Evolutionary conservation across 2,888 invertebrate species (phyloP).

Genomic region (Bruchidius siliquastri): DNA sequence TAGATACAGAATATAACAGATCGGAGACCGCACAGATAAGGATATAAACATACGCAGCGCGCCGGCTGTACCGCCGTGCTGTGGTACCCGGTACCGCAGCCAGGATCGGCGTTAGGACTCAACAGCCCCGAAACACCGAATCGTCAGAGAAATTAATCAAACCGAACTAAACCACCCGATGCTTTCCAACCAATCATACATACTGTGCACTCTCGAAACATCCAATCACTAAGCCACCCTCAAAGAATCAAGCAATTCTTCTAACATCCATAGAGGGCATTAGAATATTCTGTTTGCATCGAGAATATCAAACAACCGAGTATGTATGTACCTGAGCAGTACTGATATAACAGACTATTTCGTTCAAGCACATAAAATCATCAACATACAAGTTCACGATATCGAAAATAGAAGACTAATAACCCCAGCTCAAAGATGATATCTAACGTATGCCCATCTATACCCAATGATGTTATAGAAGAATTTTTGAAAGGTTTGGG

Average conservation of each 20-base stretch:
- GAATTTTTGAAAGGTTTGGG: not conserved
- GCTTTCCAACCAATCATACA: too few relatives aligned
- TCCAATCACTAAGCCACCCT: not conserved
- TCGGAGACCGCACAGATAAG: too few relatives aligned
- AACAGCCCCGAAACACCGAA: too few relatives aligned
- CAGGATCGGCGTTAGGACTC: too few relatives aligned
- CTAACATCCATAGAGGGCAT: not conserved
- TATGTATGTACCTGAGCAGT: conserved; percentile 7
- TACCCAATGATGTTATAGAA: conserved; percentile 19
- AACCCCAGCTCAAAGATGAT: conserved; percentile 22
- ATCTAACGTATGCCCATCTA: conserved; percentile 25
- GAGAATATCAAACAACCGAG: conserved; percentile 9
- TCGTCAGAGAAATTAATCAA: too few relatives aligned
- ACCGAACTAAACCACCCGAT: too few relatives aligned
- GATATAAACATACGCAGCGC: too few relatives aligned
- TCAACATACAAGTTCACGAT: conserved; percentile 12
- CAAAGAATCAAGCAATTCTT: not conserved
- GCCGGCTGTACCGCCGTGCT: too few relatives aligned
- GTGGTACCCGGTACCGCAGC: too few relatives aligned
- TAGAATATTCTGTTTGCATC: conserved; percentile 7
- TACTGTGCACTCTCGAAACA: not conserved
- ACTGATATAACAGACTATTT: conserved; percentile 15
- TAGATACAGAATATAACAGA: too few relatives aligned
- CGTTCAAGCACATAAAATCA: conserved; percentile 14
- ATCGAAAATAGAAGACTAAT: conserved; percentile 19